These are phyloP conservation scores for Enteromius argenteus DNA, from an alignment of 2,797 vertebrate species.

Conservation along the genomic window DNA sequence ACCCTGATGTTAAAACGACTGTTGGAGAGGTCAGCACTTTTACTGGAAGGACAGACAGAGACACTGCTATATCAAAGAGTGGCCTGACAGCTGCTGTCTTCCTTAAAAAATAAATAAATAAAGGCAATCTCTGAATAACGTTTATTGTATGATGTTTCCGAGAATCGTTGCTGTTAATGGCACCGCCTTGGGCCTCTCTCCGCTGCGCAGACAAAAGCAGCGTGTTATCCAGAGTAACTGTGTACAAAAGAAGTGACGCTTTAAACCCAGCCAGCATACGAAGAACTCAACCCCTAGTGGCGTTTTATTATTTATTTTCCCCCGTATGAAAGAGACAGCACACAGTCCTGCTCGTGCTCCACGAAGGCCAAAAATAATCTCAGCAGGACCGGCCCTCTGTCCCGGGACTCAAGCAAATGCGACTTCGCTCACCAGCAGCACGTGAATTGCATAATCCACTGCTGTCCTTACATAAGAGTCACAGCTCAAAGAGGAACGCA, in stretches of 20 bases:
- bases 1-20: not conserved
- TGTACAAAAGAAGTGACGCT: conserved; percentile 31
- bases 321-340: conserved; percentile 25
- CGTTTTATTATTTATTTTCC: conserved; percentile 2
- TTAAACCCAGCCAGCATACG: conserved; percentile 35
- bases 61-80: conserved; percentile 26
- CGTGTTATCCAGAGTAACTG: conserved; percentile 5
- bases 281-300: conserved; percentile 27
- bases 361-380: conserved; percentile 61
- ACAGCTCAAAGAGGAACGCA: not conserved
- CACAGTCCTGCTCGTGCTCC: conserved; percentile 48
- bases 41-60: conserved; percentile 29
- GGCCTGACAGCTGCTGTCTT: conserved; percentile 52
- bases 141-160: conserved; percentile 42
- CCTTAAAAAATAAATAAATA: conserved; percentile 42
- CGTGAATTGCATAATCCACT: conserved; percentile 55
- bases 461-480: conserved; percentile 49
- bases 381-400: conserved; percentile 46
- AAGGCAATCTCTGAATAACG: conserved; percentile 55
- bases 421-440: conserved; percentile 40
- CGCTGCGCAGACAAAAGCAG: conserved; percentile 26
- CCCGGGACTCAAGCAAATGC: conserved; percentile 10
- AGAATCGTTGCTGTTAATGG: conserved; percentile 48
- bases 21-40: conserved; percentile 44
- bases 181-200: conserved; percentile 23